Percentiles rank a stretch among this genome's conserved stretches.
Evolutionary conservation across 2,888 invertebrate species (phyloP).

Genomic region (Auanema freiburgensis): DNA sequence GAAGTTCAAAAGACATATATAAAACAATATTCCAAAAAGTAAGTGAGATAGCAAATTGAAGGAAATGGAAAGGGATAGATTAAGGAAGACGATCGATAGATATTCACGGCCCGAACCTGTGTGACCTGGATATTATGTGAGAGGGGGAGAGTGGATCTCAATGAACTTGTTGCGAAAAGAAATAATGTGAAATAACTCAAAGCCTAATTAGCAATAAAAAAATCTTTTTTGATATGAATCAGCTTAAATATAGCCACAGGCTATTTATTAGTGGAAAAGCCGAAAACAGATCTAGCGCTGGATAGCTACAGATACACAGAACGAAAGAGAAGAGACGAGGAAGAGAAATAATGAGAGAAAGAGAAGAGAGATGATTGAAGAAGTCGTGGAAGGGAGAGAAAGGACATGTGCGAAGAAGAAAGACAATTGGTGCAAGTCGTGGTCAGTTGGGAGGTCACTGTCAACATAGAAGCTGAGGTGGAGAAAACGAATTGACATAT

Average conservation of each 20-base stretch:
- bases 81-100: neutral
- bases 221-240: neutral
- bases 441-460: no score
- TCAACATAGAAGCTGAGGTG: no score
- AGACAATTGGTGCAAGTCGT: no score
- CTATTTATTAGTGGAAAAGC: conserved; percentile 6
- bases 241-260: neutral
- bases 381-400: neutral
- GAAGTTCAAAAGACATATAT: neutral
- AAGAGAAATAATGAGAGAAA: neutral
- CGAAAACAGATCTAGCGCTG: neutral
- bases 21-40: neutral
- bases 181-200: no score
- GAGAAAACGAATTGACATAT: no score
- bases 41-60: conserved; percentile 4
- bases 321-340: neutral
- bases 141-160: neutral
- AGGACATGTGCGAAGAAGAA: neutral
- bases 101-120: conserved; percentile 3
- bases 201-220: no score
- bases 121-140: neutral
- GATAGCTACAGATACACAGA: conserved; percentile 1
- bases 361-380: neutral
- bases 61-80: conserved; percentile 5
- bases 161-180: no score